Percentiles rank a stretch among this genome's conserved stretches.
These are phyloP conservation scores for Hydrophis major DNA, from an alignment of 2,797 vertebrate species.

Conservation along the genomic window DNA sequence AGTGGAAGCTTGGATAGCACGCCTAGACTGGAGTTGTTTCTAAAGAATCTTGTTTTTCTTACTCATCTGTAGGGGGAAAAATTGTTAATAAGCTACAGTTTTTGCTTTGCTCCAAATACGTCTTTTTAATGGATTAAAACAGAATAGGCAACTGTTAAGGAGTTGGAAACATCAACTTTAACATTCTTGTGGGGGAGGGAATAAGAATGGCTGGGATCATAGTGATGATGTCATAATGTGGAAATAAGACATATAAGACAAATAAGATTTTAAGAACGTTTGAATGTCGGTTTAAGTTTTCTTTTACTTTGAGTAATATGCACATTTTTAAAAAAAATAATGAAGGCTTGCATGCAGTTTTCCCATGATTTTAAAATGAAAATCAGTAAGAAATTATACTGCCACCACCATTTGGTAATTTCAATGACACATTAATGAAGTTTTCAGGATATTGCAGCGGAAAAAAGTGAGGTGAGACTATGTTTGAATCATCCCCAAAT, in stretches of 20 bases:
- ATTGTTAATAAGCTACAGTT: background rate
- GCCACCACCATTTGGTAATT: background rate
- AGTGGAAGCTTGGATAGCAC: constrained; percentile 15
- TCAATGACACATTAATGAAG: background rate
- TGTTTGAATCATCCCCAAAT: background rate
- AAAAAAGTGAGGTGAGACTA: background rate
- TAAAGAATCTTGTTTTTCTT: background rate
- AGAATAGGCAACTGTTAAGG: background rate
- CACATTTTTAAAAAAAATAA: background rate
- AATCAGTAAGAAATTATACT: background rate
- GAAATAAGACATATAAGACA: background rate
- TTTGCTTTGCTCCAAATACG: background rate
- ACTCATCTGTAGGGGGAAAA: background rate
- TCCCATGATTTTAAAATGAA: background rate
- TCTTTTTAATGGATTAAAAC: background rate
- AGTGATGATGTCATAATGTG: background rate
- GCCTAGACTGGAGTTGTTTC: constrained; percentile 24
- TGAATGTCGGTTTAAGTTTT: background rate
- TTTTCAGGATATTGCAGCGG: background rate
- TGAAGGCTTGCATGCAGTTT: background rate
- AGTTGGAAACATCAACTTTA: background rate
- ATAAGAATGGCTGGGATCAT: background rate
- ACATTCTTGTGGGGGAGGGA: background rate
- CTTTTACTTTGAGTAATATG: background rate
- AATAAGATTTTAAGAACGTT: background rate